Conservation (phyloP, 1,140 invertebrate genomes). For the Oscheius sp. region DNA sequence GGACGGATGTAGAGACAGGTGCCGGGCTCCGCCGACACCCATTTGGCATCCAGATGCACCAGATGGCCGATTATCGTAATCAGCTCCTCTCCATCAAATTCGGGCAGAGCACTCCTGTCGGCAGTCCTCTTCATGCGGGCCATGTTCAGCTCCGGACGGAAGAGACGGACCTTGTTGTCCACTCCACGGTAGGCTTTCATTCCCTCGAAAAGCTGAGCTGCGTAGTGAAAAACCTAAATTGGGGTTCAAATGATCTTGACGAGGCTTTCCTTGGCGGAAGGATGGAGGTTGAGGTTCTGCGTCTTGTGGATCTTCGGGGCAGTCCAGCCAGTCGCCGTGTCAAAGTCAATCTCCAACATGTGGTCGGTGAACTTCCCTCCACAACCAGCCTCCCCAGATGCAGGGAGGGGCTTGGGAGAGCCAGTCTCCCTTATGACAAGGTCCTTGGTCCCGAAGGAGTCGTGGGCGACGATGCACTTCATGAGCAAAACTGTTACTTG, state of each 20-base stretch:
- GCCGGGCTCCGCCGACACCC: conserved; percentile 84
- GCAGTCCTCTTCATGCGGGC: conserved; percentile 83
- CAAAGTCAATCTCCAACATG: conserved; percentile 84
- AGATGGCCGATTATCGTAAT: conserved; percentile 82
- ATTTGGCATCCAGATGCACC: conserved; percentile 87
- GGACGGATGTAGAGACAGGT: conserved; percentile 91
- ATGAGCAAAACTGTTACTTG: too few relatives aligned
- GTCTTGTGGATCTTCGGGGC: conserved; percentile 81
- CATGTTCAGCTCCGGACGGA: conserved; percentile 93
- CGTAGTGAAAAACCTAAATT: conserved; percentile 58
- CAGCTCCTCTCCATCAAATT: conserved; percentile 82
- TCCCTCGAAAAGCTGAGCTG: conserved; percentile 87
- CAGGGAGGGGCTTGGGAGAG: too few relatives aligned
- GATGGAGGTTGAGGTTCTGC: conserved; percentile 83
- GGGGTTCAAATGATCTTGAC: background rate
- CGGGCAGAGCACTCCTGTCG: conserved; percentile 76
- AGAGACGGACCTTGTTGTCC: conserved; percentile 86
- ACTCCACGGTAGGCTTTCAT: conserved; percentile 91
- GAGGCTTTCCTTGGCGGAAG: conserved; percentile 79
- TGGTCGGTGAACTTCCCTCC: conserved; percentile 89
- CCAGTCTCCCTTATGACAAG: too few relatives aligned
- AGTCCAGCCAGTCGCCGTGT: conserved; percentile 78
- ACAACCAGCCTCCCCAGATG: too few relatives aligned
- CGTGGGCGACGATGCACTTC: too few relatives aligned
- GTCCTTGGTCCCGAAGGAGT: too few relatives aligned